phyloP scores from a whole-genome alignment of 2,113 vertebrate genomes.

The Chitala chitala region DNA sequence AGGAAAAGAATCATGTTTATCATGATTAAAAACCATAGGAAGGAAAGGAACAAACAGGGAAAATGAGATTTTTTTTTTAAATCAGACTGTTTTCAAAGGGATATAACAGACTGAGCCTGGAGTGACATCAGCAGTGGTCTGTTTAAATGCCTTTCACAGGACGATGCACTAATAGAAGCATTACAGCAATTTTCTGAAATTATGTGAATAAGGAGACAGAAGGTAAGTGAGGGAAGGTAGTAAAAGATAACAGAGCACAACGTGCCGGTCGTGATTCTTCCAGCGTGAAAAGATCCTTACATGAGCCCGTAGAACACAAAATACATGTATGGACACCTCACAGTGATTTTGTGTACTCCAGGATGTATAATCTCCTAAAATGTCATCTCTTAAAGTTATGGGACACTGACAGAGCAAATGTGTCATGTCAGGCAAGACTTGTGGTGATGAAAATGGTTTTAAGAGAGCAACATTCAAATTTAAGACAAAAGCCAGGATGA shows the following conservation, averaged over 20 bases:
- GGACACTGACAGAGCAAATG: too few species aligned
- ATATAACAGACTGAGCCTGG: background rate
- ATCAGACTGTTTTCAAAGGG: background rate
- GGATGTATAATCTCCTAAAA: too few species aligned
- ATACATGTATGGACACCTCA: too few species aligned
- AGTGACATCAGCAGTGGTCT: background rate
- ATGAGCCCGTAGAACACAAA: too few species aligned
- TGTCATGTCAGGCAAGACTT: too few species aligned
- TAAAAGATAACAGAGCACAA: background rate
- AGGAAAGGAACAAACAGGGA: background rate
- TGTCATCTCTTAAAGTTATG: too few species aligned
- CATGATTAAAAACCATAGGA: too few species aligned
- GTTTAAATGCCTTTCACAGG: background rate
- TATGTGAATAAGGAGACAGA: background rate
- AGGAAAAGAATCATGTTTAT: background rate
- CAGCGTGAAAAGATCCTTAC: slow-evolving; percentile 10
- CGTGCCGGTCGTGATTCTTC: background rate
- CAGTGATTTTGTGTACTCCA: too few species aligned
- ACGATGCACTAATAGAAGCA: background rate
- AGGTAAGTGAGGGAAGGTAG: background rate
- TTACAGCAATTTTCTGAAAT: slow-evolving; percentile 7
- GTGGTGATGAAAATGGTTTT: too few species aligned
- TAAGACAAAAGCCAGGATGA: too few species aligned
- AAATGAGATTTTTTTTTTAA: background rate
- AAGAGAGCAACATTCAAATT: too few species aligned